Evolutionary conservation across 2,797 vertebrate genomes (phyloP).

Genomic region (Malacoctenus gilli): DNA sequence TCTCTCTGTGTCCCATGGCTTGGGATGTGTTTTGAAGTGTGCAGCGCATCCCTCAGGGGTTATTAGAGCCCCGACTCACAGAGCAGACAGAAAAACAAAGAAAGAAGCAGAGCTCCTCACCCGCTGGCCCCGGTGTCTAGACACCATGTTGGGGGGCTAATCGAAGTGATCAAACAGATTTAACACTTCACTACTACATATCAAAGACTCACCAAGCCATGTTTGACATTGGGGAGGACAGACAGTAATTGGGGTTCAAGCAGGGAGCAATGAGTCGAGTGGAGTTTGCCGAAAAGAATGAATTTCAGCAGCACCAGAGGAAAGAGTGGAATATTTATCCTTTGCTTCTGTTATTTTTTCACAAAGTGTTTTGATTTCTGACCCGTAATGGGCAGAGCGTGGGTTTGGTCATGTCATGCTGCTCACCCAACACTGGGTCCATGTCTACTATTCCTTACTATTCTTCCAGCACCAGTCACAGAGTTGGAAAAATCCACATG

Average conservation of each 20-base stretch:
- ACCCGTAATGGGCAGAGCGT: not conserved
- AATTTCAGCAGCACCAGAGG: not conserved
- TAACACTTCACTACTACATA: slow-evolving; percentile 58
- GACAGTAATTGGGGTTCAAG: slow-evolving; percentile 38
- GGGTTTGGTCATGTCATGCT: slow-evolving; percentile 22
- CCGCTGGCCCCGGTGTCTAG: slow-evolving; percentile 56
- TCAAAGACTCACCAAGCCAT: slow-evolving; percentile 55
- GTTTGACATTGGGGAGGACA: slow-evolving; percentile 18
- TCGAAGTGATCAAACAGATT: slow-evolving; percentile 71
- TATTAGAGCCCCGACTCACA: slow-evolving; percentile 24
- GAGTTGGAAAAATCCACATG: slow-evolving; percentile 29
- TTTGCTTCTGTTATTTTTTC: slow-evolving; percentile 15
- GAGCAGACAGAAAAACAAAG: slow-evolving; percentile 47
- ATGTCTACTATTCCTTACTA: not conserved
- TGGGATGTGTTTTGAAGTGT: slow-evolving; percentile 34
- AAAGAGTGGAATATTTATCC: slow-evolving; percentile 5
- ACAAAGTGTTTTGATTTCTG: slow-evolving; percentile 29
- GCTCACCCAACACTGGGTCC: slow-evolving; percentile 1
- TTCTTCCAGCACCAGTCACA: slow-evolving; percentile 40
- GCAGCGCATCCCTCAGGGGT: slow-evolving; percentile 35
- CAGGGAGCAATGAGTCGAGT: slow-evolving; percentile 20
- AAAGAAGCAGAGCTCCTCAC: slow-evolving; percentile 30
- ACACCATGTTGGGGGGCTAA: slow-evolving; percentile 55
- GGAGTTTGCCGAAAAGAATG: slow-evolving; percentile 12
- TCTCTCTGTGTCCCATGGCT: not conserved